Evolutionary conservation across 92 coral and sea anemone species (phyloP), one percentile per base, ranked within the genome.

Genomic region (Heteractis magnifica): DNA sequence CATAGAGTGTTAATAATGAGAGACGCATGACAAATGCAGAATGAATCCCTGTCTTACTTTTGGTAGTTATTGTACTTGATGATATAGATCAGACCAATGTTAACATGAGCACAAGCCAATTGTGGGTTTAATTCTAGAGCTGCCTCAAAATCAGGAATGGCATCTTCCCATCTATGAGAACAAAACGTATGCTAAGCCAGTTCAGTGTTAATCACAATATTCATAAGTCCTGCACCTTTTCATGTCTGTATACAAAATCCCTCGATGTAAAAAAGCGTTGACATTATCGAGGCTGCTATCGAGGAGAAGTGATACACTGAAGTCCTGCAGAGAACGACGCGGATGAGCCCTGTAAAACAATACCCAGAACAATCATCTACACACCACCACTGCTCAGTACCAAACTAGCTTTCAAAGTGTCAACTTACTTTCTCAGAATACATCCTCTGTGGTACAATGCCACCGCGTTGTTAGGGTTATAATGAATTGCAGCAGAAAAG

Each of bases 391-490:
- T n/a, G 52, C 8, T 10, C n/a, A 49, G n/a, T 16, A 11, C 4
- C n/a, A 15, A 5, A 59, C 23, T 18, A 18, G 23, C 6, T 2
- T 18, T 62, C 10, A n/a, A 62, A 8, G 20, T 18, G 23, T 18
- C 8, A 15, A 44, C 98, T 90, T 84, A 96, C 99, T 92, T 96
- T 82, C 99, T 89, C 52, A 96, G 86, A 81, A 92, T 84, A 79
- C 99, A 96, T 50, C 98, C 99, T 49, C 99, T 85, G 71, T 92
- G 96, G 64, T 88, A 96, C 62, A 96, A 94, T 26, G 98, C 97
- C 52, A 92, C 93, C 11, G 98, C 92, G 72, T 90, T 94, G 71
- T 85, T 83, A 11, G 99, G 96, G 75, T 94, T 90, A 75, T 92
- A 93, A 82, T 96, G 99, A 64, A 96, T 86, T 49, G 98, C 99